These are phyloP conservation scores for Thecophora atra DNA, from an alignment of 2,888 invertebrate species.

Conservation along the genomic window DNA sequence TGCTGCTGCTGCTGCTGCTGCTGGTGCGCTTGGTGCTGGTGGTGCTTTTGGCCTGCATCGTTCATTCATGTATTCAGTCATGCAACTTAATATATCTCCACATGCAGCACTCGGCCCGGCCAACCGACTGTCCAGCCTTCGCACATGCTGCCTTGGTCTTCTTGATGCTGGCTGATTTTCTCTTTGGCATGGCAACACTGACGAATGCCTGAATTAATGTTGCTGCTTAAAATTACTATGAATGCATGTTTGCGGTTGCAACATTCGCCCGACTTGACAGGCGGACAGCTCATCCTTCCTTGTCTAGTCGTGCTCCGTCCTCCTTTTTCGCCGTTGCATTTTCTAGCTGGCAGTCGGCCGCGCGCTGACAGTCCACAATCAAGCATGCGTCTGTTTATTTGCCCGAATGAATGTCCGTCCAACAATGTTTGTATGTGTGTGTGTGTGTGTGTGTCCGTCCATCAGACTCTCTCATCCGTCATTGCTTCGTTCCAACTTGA, in stretches of 20 bases:
- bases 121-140: not conserved
- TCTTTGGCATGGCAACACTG: not conserved
- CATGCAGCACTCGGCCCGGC: not conserved
- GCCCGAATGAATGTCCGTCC: slow-evolving; percentile 24
- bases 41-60: not conserved
- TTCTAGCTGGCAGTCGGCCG: not conserved
- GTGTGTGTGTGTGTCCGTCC: slow-evolving; percentile 14
- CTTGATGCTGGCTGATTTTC: not conserved
- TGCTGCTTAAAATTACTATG: slow-evolving; percentile 1
- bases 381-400: slow-evolving; percentile 34
- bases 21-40: not conserved
- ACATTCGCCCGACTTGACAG: not conserved
- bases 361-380: slow-evolving; percentile 24
- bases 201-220: not conserved
- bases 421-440: not conserved
- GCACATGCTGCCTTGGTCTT: not conserved
- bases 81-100: not conserved
- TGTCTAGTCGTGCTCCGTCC: not conserved
- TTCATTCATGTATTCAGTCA: slow-evolving; percentile 13
- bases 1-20: not conserved
- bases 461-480: slow-evolving; percentile 23
- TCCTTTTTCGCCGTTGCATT: not conserved
- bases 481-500: slow-evolving; percentile 29
- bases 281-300: not conserved
- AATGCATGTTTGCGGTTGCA: not conserved